These are phyloP conservation scores for Diadromus collaris DNA, from an alignment of 2,888 invertebrate species.

Conservation along the genomic window DNA sequence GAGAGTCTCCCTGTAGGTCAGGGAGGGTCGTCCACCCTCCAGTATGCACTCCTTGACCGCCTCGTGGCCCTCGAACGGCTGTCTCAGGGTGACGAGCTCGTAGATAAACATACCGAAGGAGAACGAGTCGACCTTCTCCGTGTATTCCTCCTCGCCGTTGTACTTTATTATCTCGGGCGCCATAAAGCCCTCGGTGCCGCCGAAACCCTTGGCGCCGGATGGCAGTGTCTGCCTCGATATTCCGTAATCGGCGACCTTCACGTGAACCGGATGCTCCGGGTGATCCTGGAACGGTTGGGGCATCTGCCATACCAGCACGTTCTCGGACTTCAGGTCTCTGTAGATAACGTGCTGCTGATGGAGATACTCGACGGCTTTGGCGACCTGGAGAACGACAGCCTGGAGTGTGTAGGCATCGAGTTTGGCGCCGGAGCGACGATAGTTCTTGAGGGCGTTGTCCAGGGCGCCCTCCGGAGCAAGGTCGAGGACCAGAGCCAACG, in stretches of 20 bases:
- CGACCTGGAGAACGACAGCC: constrained; percentile 93
- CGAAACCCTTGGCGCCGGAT: constrained; percentile 97
- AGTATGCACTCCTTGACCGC: constrained; percentile 98
- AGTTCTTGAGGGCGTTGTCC: constrained; percentile 91
- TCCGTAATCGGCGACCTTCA: constrained; percentile 98
- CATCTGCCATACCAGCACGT: constrained; percentile 98
- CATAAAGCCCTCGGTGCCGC: constrained; percentile 99
- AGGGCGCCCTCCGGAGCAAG: constrained; percentile 96
- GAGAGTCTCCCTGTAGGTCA: constrained; percentile 91
- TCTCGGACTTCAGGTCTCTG: constrained; percentile 96
- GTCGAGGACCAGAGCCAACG: constrained; percentile 93
- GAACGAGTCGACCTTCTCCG: constrained; percentile 99
- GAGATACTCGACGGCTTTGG: constrained; percentile 96
- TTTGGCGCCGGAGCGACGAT: constrained; percentile 91
- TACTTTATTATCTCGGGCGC: constrained; percentile 99
- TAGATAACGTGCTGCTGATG: constrained; percentile 97
- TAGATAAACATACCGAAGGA: constrained; percentile 99
- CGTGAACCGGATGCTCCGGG: constrained; percentile 87
- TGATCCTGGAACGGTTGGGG: constrained; percentile 89
- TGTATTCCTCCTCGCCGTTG: constrained; percentile 99
- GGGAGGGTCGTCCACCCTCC: constrained; percentile 95
- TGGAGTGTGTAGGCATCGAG: constrained; percentile 91
- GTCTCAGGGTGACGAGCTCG: constrained; percentile 94
- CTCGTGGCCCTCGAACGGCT: constrained; percentile 98
- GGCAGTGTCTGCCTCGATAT: constrained; percentile 94